Conservation (phyloP, 2,888 invertebrate species). For the Drosophila tripunctata region DNA sequence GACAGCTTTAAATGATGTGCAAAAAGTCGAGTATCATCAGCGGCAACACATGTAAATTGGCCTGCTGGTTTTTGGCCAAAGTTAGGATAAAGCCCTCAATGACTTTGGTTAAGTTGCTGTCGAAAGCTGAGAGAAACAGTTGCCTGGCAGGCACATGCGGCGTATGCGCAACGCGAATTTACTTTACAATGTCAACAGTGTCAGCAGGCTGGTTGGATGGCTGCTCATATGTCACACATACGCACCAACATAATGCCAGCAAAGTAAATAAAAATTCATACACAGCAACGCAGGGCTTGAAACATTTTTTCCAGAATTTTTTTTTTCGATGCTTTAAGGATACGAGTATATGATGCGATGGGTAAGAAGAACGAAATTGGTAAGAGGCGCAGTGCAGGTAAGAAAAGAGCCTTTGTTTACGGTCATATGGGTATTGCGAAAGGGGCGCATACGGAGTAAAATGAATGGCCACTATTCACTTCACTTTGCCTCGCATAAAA, state of each 20-base stretch:
- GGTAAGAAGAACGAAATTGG: conserved; percentile 7
- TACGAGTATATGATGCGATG: background rate
- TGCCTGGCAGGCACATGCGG: conserved; percentile 44
- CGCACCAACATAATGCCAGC: conserved; percentile 24
- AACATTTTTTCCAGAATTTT: conserved; percentile 37
- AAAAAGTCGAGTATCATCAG: conserved; percentile 42
- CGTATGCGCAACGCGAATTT: conserved; percentile 71
- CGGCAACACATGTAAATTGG: conserved; percentile 45
- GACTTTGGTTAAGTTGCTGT: conserved; percentile 45
- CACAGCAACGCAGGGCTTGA: conserved; percentile 18
- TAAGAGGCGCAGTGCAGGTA: conserved; percentile 30
- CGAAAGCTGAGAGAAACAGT: conserved; percentile 19
- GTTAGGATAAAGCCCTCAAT: conserved; percentile 35
- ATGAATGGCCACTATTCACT: conserved; percentile 58
- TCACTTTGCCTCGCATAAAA: conserved; percentile 56
- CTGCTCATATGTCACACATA: conserved; percentile 43
- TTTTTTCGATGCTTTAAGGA: conserved; percentile 38
- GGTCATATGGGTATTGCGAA: conserved; percentile 18
- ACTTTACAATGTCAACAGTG: conserved; percentile 65
- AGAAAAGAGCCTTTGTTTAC: conserved; percentile 49
- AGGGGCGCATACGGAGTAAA: background rate
- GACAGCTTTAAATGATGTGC: conserved; percentile 19
- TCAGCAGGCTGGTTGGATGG: conserved; percentile 33
- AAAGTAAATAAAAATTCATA: conserved; percentile 57
- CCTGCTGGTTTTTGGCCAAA: conserved; percentile 30